Base-by-base conservation (phyloP, 2,113 vertebrate species). In the Hypomesus transpacificus region DNA sequence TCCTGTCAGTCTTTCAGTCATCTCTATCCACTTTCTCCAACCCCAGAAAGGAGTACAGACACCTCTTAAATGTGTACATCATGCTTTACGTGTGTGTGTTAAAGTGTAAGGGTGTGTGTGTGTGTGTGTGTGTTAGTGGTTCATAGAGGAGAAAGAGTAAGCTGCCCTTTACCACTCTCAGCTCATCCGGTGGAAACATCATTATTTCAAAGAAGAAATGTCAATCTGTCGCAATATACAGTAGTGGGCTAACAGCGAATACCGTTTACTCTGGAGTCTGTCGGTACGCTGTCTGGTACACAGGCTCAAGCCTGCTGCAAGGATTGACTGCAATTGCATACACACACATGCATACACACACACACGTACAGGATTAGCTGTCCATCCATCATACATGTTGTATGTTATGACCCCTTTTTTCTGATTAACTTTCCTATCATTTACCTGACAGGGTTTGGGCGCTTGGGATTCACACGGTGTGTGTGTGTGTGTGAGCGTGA, bases 391-490 rank as follows among this genome's bases (percentile, higher is more conserved):
- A 75, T 21, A 62, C 62, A 61, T 69, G 46, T 78, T 78, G 59
- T 21, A 11, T 24, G 31, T 70, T 80, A 46, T 86, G 84, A 85
- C 80, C 83, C 75, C 73, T 80, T 85, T 86, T 83, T 70, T 87
- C 75, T 82, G 78, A 82, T 87, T 86, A 83, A 86, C 83, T 84
- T 80, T 85, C 68, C 73, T 52, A 74, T 87, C 78, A 80, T 86
- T 83, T 76, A 58, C 50, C 69, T 81, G 84, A 80, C 77, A 80
- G 74, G 59, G 59, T 74, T 75, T 65, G 66, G 7, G 39, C 9
- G 39, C 39, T 46, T 11, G 39, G 39, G 73, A 77, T 86, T 66
- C 66, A 84, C 74, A 51, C 60, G 1, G 2, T 0, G 22, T 4
- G 58, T 6, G 21, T 54, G n/a, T 21, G 14, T 52, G 63, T 53